A percentile compares a stretch with the other conserved stretches of the same genome.
Conservation (phyloP, 2,797 vertebrate species). For the Leontocebus nigricollis region DNA sequence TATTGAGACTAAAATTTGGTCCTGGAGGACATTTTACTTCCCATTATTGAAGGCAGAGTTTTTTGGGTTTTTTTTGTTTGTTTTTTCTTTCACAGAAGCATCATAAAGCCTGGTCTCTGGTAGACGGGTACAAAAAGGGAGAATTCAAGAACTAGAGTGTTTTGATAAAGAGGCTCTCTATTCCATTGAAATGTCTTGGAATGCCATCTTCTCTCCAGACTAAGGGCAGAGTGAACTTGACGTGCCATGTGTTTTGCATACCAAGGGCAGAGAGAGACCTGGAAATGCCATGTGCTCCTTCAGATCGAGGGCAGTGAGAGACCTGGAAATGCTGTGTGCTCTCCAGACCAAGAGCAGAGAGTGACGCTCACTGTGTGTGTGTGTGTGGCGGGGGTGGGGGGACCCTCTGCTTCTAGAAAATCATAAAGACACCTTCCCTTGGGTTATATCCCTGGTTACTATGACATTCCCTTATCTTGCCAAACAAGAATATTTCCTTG, state of each 20-base stretch:
- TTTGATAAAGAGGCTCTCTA: not conserved
- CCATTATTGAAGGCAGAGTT: not conserved
- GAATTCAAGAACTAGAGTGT: not conserved
- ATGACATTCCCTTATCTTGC: not conserved
- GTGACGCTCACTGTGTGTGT: accelerated
- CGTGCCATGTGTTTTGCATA: not conserved
- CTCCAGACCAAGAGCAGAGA: not conserved
- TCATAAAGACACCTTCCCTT: not conserved
- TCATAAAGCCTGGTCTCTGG: not conserved
- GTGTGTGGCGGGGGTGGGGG: not conserved
- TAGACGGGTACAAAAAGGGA: not conserved
- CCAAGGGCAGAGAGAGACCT: too few species aligned
- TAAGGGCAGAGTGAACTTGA: not conserved
- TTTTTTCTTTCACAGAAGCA: not conserved
- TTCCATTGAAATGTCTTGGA: not conserved
- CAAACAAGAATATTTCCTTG: not conserved
- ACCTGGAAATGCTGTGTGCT: not conserved
- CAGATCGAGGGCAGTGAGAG: too few species aligned
- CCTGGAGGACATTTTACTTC: not conserved
- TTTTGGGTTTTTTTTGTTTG: not conserved
- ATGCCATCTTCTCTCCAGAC: not conserved
- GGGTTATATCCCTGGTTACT: not conserved
- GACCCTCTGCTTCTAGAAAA: not conserved
- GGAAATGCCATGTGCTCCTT: too few species aligned
- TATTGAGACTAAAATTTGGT: not conserved